Base-by-base conservation (phyloP, 1,140 invertebrate genomes). In the Helicorthomorpha holstii region DNA sequence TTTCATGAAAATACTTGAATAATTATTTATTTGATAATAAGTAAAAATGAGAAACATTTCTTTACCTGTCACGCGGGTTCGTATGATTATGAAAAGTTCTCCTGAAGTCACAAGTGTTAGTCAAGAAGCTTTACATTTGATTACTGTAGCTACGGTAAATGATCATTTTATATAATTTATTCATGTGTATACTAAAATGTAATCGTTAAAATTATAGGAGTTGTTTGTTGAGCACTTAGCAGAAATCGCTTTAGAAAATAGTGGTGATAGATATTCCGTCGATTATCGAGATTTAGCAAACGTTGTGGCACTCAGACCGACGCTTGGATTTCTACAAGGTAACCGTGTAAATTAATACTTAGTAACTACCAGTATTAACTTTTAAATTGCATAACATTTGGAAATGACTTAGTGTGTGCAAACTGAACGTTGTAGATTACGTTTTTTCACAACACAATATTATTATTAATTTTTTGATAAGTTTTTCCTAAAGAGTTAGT, bases 241-340 rank as follows among this genome's bases (percentile, higher is more conserved):
- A 7, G 53, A 51, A 43, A 56, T 61, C 48, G 61, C 63, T 2
- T 50, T 60, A 43, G 56, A 59, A 48, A 59, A 59, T 48, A 61
- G 58, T 49, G 48, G 54, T 14, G 56, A 63, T 25, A 53, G 59
- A 27, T 48, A 48, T 4, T 46, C 50, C 19, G 45, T 65, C 2
- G 45, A 56, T 2, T 65, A 65, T 51, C 54, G 56, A 29, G 64
- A 65, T 48, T 51, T 65, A 27, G 61, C 63, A 38, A 58, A 64
- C 48, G 58, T 65, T 44, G 60, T 65, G 2, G 60, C 63, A 42
- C 52, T 56, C 0, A 58, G 64, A 47, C 59, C 59, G 47, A 59
- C 59, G 19, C 27, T 65, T 27, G 62, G 63, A 42, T 65, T 65
- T 59, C 57, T 65, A 53, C 63, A 65, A 60, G 64, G 64, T 64